A percentile compares a stretch with the other conserved stretches of the same genome.
Conservation (phyloP, 2,888 invertebrate species). For the Amphipoea lucens region DNA sequence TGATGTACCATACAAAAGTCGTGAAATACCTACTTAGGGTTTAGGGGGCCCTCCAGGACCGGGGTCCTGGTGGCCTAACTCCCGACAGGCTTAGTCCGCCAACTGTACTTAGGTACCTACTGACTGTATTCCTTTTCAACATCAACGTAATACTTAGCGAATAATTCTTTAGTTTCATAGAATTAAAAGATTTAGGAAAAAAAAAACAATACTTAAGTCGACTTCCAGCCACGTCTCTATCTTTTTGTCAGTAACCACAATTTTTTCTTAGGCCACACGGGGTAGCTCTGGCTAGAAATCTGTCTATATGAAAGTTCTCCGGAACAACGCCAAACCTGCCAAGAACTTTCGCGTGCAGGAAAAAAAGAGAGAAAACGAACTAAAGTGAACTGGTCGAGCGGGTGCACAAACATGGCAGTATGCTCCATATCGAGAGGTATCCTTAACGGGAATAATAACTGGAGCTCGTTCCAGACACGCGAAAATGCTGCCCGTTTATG, state of each 20-base stretch:
- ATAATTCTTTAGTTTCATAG: not conserved
- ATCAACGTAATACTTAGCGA: not conserved
- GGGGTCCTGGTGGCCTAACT: not conserved
- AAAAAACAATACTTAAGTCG: too few relatives aligned
- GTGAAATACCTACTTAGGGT: not conserved
- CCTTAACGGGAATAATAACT: conserved; percentile 53
- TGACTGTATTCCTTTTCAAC: not conserved
- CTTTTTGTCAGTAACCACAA: not conserved
- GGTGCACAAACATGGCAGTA: conserved; percentile 35
- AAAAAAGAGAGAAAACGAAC: conserved; percentile 43
- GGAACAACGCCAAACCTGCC: not conserved
- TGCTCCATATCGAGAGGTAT: conserved; percentile 28
- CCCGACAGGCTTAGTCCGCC: not conserved
- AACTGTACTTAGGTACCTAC: not conserved
- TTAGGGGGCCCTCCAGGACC: not conserved
- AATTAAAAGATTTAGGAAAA: not conserved
- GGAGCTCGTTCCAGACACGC: conserved; percentile 27
- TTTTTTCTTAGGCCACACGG: not conserved
- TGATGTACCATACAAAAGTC: not conserved
- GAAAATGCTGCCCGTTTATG: not conserved
- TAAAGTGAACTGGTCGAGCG: conserved; percentile 21
- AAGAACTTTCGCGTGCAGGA: conserved; percentile 31
- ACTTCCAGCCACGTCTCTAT: not conserved
- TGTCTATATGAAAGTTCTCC: not conserved
- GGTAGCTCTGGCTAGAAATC: not conserved